Evolutionary conservation across 2,113 vertebrate species (phyloP).

Genomic region (Phocoena sinus): DNA sequence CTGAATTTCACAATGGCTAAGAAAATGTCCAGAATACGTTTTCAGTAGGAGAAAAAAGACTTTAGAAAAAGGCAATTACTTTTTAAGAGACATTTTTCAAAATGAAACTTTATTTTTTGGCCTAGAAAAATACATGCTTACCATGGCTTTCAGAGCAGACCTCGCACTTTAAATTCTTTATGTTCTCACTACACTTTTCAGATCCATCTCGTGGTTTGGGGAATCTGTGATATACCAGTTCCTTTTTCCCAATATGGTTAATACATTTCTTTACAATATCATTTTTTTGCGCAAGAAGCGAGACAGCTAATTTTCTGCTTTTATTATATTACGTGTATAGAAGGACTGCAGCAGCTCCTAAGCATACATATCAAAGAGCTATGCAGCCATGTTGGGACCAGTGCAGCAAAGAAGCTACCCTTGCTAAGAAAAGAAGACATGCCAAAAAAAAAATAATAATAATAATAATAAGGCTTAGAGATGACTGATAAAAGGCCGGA

Average conservation of each 20-base stretch:
- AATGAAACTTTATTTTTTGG: not conserved
- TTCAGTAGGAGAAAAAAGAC: not conserved
- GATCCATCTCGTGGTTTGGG: not conserved
- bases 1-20: not conserved
- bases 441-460: not conserved
- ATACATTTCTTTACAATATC: not conserved
- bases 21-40: not conserved
- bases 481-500: not conserved
- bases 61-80: not conserved
- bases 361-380: not conserved
- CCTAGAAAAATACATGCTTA: not conserved
- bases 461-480: not conserved
- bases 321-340: not conserved
- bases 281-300: not conserved
- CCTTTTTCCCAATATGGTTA: not conserved
- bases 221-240: not conserved
- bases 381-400: not conserved
- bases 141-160: not conserved
- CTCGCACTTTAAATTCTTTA: not conserved
- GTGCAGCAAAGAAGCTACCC: not conserved
- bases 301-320: not conserved
- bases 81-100: not conserved
- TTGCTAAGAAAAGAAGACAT: not conserved
- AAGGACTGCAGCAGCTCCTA: not conserved
- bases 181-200: not conserved